Conservation (phyloP, 2,888 invertebrate species). For the Tetropium fuscum region DNA sequence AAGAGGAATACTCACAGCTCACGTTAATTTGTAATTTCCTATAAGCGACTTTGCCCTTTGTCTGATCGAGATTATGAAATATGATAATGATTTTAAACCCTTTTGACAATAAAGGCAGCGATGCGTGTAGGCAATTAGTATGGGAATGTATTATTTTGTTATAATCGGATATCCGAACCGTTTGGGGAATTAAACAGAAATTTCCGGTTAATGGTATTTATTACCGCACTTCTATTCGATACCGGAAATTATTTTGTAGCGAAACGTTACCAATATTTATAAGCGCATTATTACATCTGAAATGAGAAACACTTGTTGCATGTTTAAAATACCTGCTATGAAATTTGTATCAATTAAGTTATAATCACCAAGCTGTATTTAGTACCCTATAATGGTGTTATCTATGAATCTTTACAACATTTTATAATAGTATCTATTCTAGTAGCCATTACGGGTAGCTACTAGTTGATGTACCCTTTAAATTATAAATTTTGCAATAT, state of each 20-base stretch:
- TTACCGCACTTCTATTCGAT: slow-evolving; percentile 50
- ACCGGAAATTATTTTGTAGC: slow-evolving; percentile 54
- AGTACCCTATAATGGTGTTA: too few species aligned
- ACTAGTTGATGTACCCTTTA: too few species aligned
- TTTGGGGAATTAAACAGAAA: slow-evolving; percentile 58
- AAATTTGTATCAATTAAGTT: too few species aligned
- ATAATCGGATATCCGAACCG: slow-evolving; percentile 51
- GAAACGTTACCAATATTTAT: slow-evolving; percentile 44
- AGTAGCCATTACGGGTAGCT: too few species aligned
- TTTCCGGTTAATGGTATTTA: slow-evolving; percentile 59
- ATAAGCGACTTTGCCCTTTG: slow-evolving; percentile 14
- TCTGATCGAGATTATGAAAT: slow-evolving; percentile 28
- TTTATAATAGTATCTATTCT: too few species aligned
- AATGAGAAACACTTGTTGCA: slow-evolving; percentile 31
- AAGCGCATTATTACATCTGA: slow-evolving; percentile 29
- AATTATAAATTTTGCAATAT: too few species aligned
- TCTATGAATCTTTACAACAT: too few species aligned
- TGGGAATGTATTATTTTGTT: slow-evolving; percentile 43
- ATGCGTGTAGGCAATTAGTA: slow-evolving; percentile 36
- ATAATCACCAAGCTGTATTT: too few species aligned
- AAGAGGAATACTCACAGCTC: not conserved
- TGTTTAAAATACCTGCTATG: too few species aligned
- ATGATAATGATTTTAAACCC: slow-evolving; percentile 33
- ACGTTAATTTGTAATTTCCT: slow-evolving; percentile 32
- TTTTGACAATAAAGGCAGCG: slow-evolving; percentile 17